A percentile compares a stretch with the other conserved stretches of the same genome.
These are phyloP conservation scores for Prunella himalayana DNA, from an alignment of 2,113 vertebrate genomes.

Conservation along the genomic window DNA sequence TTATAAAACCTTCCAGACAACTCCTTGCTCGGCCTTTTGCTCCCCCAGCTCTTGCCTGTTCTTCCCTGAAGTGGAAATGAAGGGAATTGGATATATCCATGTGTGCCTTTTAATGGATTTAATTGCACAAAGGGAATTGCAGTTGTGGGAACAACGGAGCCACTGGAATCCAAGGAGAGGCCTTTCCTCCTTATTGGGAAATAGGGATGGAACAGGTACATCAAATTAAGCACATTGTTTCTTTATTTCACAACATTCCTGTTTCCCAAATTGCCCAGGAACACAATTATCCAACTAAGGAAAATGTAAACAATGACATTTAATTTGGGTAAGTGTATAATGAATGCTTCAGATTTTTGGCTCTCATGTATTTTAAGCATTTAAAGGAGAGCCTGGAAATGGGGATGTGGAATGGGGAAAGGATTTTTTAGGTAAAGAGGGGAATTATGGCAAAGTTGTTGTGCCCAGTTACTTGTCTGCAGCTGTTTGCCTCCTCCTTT, in stretches of 20 bases:
- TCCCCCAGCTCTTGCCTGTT: not conserved
- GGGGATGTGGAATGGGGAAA: not conserved
- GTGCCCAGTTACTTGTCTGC: not conserved
- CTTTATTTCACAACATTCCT: not conserved
- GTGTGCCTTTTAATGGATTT: not conserved
- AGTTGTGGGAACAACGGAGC: not conserved
- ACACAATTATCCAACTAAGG: not conserved
- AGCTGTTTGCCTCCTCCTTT: not conserved
- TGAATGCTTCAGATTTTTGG: not conserved
- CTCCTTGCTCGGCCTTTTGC: not conserved
- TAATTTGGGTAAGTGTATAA: accelerated
- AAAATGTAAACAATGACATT: not conserved
- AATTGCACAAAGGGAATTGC: not conserved
- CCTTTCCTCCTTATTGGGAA: not conserved
- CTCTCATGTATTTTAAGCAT: not conserved
- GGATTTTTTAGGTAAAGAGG: not conserved
- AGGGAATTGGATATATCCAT: not conserved
- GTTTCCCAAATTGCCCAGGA: not conserved
- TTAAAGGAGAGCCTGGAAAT: not conserved
- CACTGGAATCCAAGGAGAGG: not conserved
- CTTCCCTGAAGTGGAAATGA: not conserved
- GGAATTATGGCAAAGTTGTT: not conserved
- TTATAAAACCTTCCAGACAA: not conserved
- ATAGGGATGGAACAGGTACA: not conserved
- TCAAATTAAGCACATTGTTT: not conserved